Evolutionary conservation across 1,140 invertebrate genomes (phyloP).

Genomic region (Penaeus vannamei): DNA sequence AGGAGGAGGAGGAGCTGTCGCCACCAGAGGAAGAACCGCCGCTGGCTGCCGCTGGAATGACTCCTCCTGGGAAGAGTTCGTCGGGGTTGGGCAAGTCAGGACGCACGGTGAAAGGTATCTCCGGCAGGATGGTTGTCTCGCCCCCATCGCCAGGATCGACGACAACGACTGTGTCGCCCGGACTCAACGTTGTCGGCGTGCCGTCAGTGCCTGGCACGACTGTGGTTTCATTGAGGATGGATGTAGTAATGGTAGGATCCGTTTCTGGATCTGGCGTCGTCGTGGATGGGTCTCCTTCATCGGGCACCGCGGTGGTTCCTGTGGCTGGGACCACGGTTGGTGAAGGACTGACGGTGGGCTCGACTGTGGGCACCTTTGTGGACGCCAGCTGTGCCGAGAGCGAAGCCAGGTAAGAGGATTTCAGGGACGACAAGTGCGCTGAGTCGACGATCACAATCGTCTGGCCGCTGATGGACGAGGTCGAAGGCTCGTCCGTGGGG

Average conservation of each 20-base stretch:
- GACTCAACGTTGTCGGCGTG: constrained; percentile 9
- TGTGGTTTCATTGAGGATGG: constrained; percentile 42
- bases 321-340: constrained; percentile 12
- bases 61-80: background rate
- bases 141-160: constrained; percentile 28
- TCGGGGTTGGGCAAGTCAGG: constrained; percentile 13
- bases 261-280: constrained; percentile 23
- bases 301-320: background rate
- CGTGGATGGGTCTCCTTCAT: background rate
- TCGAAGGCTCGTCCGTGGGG: constrained; percentile 53
- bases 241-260: constrained; percentile 46
- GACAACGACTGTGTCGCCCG: constrained; percentile 49
- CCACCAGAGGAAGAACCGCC: background rate
- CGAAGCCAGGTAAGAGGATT: constrained; percentile 60
- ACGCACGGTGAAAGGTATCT: constrained; percentile 37
- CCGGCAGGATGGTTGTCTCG: constrained; percentile 35
- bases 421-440: constrained; percentile 61
- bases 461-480: constrained; percentile 50
- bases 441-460: constrained; percentile 63
- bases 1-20: background rate
- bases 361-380: constrained; percentile 59
- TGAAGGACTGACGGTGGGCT: background rate
- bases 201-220: constrained; percentile 30
- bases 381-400: constrained; percentile 48
- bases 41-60: background rate